phyloP scores from a whole-genome alignment of 1,140 invertebrate species.

The Dreissena polymorpha region DNA sequence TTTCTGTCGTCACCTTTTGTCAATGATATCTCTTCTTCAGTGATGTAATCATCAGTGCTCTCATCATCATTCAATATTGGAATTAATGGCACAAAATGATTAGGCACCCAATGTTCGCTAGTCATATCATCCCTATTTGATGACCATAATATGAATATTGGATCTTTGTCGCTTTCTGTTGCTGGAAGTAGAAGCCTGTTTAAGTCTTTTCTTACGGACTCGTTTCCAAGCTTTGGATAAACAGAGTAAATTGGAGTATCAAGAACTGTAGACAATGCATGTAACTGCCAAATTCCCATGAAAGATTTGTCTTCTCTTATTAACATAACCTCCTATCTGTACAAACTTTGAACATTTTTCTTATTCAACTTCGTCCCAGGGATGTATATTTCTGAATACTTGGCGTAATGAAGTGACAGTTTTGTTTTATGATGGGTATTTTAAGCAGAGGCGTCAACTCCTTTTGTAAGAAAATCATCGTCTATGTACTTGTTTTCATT shows the following conservation, averaged over 20 bases:
- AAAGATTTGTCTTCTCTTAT: slow-evolving; percentile 4
- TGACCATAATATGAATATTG: too few species aligned
- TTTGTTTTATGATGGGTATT: not conserved
- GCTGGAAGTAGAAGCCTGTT: slow-evolving; percentile 6
- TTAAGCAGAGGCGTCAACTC: too few species aligned
- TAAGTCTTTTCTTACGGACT: slow-evolving; percentile 3
- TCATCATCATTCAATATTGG: too few species aligned
- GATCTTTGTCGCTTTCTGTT: not conserved
- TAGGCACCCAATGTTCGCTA: too few species aligned
- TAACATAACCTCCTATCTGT: slow-evolving; percentile 20
- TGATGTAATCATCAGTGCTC: too few species aligned
- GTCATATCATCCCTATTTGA: too few species aligned
- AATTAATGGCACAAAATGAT: too few species aligned
- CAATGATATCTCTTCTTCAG: too few species aligned
- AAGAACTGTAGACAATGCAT: slow-evolving; percentile 7
- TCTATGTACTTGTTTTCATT: slow-evolving; percentile 24
- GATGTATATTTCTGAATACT: slow-evolving; percentile 14
- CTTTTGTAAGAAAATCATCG: not conserved
- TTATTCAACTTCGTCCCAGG: not conserved
- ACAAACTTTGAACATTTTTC: not conserved
- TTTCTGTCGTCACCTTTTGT: too few species aligned
- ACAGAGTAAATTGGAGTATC: slow-evolving; percentile 31
- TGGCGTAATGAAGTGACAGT: not conserved
- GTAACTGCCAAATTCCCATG: slow-evolving; percentile 38
- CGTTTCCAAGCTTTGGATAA: too few species aligned